A percentile compares a stretch with the other conserved stretches of the same genome.
Evolutionary conservation across 2,113 vertebrate species (phyloP).

Genomic region (Hystrix cristata): DNA sequence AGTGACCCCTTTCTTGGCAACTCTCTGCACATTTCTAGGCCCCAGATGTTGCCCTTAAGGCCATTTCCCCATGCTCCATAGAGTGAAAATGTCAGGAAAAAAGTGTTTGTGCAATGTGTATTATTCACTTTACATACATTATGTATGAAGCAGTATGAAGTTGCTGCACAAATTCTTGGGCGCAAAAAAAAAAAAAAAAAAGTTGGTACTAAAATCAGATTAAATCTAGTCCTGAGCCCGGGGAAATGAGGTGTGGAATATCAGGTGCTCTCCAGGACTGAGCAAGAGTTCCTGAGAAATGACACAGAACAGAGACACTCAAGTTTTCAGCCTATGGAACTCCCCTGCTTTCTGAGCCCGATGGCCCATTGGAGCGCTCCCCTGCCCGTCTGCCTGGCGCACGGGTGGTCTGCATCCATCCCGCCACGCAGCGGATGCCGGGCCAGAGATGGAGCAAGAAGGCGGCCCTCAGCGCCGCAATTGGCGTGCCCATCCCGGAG

Average conservation of each 20-base stretch:
- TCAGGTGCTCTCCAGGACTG: neutral
- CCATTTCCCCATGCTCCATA: neutral
- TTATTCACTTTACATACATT: neutral
- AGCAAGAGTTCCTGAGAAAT: neutral
- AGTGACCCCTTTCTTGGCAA: neutral
- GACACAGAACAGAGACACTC: neutral
- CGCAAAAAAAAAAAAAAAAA: neutral
- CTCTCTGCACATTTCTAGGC: neutral
- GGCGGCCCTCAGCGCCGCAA: neutral
- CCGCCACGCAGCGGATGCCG: rapidly evolving
- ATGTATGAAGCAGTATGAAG: neutral
- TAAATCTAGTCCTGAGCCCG: neutral
- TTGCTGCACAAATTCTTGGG: neutral
- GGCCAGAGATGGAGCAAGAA: neutral
- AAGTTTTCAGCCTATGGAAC: neutral
- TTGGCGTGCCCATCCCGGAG: rapidly evolving
- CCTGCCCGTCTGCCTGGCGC: neutral
- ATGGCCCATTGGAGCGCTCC: neutral
- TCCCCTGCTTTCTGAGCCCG: neutral
- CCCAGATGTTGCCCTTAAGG: neutral
- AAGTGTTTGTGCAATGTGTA: rapidly evolving
- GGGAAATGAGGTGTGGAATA: neutral
- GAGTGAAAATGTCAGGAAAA: neutral
- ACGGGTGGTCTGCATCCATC: neutral
- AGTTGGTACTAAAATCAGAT: neutral